Conservation (phyloP, 2,888 invertebrate species). For the Eudasyphora cyanicolor region DNA sequence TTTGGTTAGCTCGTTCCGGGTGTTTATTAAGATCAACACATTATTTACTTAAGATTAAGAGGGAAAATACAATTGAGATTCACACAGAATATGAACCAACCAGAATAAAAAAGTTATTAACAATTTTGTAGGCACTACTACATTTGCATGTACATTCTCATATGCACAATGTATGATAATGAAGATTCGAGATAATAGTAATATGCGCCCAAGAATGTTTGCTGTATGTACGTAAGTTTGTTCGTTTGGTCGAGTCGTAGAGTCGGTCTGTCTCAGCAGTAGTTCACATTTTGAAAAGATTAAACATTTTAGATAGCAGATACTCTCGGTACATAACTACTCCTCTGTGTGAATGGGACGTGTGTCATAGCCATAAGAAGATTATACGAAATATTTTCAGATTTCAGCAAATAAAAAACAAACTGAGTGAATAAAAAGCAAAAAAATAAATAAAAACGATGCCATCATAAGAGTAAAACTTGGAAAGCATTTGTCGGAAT, state of each 20-base stretch:
- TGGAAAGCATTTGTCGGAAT: no score
- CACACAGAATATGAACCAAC: neutral
- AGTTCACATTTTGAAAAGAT: slow-evolving; percentile 10
- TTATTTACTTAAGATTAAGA: slow-evolving; percentile 47
- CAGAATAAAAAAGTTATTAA: slow-evolving; percentile 16
- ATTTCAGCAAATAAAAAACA: neutral
- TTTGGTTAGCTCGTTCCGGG: slow-evolving; percentile 14
- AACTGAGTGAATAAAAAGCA: neutral
- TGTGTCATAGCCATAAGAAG: neutral
- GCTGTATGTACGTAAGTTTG: neutral
- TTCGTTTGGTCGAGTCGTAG: no score
- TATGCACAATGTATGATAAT: slow-evolving; percentile 10
- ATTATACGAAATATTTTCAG: neutral
- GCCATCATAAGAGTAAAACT: no score
- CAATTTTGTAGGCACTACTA: neutral
- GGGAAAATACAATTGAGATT: neutral
- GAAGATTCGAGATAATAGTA: slow-evolving; percentile 15
- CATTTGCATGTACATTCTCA: neutral
- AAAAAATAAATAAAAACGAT: neutral
- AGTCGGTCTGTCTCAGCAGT: no score
- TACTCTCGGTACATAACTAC: neutral
- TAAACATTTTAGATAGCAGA: slow-evolving; percentile 2
- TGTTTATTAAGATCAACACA: slow-evolving; percentile 50
- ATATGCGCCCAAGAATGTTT: slow-evolving; percentile 14
- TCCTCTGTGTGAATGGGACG: neutral